phyloP scores from a whole-genome alignment of 2,113 vertebrate species.

The Mus spicilegus region DNA sequence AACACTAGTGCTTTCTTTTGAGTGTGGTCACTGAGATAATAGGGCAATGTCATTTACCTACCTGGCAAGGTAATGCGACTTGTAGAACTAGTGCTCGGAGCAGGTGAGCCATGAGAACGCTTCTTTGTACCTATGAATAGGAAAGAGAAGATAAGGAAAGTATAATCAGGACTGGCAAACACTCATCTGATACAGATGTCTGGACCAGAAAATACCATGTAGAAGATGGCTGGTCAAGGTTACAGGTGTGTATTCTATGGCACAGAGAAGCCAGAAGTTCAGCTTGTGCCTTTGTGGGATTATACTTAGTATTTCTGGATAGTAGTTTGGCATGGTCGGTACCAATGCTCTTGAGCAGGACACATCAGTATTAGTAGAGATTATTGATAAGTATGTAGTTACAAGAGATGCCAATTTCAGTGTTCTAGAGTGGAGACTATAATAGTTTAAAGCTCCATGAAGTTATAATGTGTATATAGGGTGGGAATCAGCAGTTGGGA shows the following conservation, averaged over 20 bases:
- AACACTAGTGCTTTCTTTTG: not conserved
- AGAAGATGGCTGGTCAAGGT: not conserved
- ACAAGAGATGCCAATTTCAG: not conserved
- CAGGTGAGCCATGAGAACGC: constrained; percentile 66
- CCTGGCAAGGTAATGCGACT: constrained; percentile 85
- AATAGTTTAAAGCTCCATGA: not conserved
- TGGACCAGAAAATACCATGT: not conserved
- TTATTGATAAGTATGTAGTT: not conserved
- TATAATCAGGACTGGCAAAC: not conserved
- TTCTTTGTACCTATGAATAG: constrained; percentile 78
- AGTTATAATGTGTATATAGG: not conserved
- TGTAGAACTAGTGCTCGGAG: constrained; percentile 57
- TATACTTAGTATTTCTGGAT: not conserved
- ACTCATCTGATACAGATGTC: not conserved
- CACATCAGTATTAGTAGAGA: not conserved
- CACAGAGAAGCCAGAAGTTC: not conserved
- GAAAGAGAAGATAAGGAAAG: constrained; percentile 55
- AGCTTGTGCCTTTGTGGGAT: accelerated
- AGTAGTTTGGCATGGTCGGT: not conserved
- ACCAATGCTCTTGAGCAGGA: not conserved
- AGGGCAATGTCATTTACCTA: constrained; percentile 59
- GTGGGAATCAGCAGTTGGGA: not conserved
- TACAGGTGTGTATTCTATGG: accelerated
- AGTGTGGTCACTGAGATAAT: not conserved
- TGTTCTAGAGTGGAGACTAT: not conserved